phyloP scores from a whole-genome alignment of 2,113 vertebrate species.

The Haemorhous mexicanus region DNA sequence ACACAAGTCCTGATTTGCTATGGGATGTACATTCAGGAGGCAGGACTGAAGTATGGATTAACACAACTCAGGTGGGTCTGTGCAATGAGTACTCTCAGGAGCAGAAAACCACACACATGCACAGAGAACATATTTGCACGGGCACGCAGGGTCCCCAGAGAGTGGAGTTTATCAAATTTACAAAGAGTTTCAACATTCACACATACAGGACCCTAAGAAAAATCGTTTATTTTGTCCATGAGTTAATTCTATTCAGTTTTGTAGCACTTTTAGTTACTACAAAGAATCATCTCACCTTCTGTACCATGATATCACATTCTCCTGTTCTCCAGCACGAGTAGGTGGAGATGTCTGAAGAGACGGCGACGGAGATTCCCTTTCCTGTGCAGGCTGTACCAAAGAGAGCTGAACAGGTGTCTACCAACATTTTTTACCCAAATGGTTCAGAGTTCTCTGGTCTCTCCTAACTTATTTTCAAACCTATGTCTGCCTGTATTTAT shows the following conservation, averaged over 20 bases:
- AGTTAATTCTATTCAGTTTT: neutral
- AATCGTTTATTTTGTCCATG: neutral
- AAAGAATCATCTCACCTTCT: neutral
- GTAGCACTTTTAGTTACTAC: neutral
- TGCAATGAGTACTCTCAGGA: neutral
- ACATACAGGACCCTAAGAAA: neutral
- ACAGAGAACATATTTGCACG: rapidly evolving
- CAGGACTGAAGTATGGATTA: neutral
- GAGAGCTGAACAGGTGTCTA: neutral
- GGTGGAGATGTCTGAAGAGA: neutral
- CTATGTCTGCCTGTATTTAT: neutral
- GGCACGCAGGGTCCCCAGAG: neutral
- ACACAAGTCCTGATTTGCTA: neutral
- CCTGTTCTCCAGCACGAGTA: neutral
- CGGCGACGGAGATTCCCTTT: neutral
- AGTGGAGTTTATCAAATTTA: neutral
- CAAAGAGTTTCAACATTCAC: neutral
- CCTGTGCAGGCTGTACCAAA: neutral
- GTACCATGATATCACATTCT: neutral
- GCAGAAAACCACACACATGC: neutral
- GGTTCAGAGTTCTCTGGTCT: neutral
- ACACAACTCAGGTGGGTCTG: neutral
- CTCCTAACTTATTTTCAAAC: neutral
- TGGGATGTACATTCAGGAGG: neutral
- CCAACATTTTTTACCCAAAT: neutral